phyloP scores from a whole-genome alignment of 1,140 invertebrate genomes.

The Drosophila mojavensis region DNA sequence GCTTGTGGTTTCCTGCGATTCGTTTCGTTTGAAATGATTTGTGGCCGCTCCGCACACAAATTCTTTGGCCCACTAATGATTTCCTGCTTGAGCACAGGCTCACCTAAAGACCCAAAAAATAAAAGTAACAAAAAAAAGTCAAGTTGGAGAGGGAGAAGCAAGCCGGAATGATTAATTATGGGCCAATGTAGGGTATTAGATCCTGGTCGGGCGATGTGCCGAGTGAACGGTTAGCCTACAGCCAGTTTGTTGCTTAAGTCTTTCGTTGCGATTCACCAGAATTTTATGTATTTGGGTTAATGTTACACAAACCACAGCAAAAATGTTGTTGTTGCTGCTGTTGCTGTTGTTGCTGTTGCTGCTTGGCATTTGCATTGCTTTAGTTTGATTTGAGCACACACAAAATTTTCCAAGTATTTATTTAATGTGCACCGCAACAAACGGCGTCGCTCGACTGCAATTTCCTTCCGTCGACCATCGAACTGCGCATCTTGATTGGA shows the following conservation, averaged over 20 bases:
- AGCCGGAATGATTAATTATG: slow-evolving; percentile 47
- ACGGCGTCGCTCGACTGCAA: slow-evolving; percentile 55
- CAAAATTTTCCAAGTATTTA: slow-evolving; percentile 74
- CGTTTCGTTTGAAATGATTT: slow-evolving; percentile 28
- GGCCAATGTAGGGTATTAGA: slow-evolving; percentile 55
- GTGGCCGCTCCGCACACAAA: slow-evolving; percentile 27
- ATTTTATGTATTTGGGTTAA: slow-evolving; percentile 81
- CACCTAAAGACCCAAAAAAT: slow-evolving; percentile 71
- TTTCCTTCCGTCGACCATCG: slow-evolving; percentile 67
- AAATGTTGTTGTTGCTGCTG: slow-evolving; percentile 11
- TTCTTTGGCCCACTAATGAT: slow-evolving; percentile 56
- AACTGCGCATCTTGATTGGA: slow-evolving; percentile 65
- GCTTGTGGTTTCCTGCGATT: slow-evolving; percentile 12
- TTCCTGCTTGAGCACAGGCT: slow-evolving; percentile 60
- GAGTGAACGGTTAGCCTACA: slow-evolving; percentile 32
- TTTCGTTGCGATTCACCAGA: slow-evolving; percentile 52
- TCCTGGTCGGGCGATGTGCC: slow-evolving; percentile 56
- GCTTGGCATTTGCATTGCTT: slow-evolving; percentile 62
- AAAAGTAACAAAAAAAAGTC: not conserved
- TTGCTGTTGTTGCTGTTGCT: not conserved
- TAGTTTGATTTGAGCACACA: slow-evolving; percentile 78
- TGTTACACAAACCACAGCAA: slow-evolving; percentile 63
- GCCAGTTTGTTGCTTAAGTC: slow-evolving; percentile 67
- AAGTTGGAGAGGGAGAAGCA: slow-evolving; percentile 5
- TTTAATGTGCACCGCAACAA: slow-evolving; percentile 65